Percentiles rank a stretch among this genome's conserved stretches.
These are phyloP conservation scores for Pithys albifrons DNA, from an alignment of 2,113 vertebrate species.

Conservation along the genomic window DNA sequence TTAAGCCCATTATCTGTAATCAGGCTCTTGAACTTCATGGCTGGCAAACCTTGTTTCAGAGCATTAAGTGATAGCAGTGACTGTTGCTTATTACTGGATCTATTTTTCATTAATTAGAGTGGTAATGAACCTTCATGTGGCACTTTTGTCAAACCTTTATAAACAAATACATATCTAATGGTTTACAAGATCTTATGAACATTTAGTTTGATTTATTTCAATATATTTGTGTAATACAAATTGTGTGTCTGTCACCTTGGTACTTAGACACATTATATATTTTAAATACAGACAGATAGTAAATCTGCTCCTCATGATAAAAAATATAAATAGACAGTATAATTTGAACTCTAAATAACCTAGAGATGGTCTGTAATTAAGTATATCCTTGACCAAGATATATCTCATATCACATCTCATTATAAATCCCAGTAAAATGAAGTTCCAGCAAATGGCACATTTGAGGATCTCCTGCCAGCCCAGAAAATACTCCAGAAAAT, in stretches of 20 bases:
- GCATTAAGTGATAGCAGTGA: not conserved
- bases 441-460: not conserved
- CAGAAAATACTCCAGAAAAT: not conserved
- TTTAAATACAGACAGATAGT: constrained; percentile 15
- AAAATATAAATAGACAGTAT: not conserved
- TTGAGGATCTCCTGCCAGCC: not conserved
- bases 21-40: constrained; percentile 33
- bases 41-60: not conserved
- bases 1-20: constrained; percentile 54
- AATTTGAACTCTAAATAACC: constrained; percentile 45
- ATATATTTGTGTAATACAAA: not conserved
- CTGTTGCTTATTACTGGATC: constrained; percentile 1
- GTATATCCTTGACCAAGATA: not conserved
- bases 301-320: constrained; percentile 27
- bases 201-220: constrained; percentile 8
- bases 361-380: not conserved
- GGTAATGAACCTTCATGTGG: constrained; percentile 13
- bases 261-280: constrained; percentile 1
- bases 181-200: not conserved
- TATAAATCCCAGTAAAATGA: not conserved
- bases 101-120: constrained; percentile 59
- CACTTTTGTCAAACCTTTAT: not conserved
- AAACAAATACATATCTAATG: constrained; percentile 30
- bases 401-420: not conserved
- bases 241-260: not conserved